Evolutionary conservation across 2,113 vertebrate species (phyloP), one percentile per base, ranked within the genome.

Genomic region (Lagenorhynchus albirostris): DNA sequence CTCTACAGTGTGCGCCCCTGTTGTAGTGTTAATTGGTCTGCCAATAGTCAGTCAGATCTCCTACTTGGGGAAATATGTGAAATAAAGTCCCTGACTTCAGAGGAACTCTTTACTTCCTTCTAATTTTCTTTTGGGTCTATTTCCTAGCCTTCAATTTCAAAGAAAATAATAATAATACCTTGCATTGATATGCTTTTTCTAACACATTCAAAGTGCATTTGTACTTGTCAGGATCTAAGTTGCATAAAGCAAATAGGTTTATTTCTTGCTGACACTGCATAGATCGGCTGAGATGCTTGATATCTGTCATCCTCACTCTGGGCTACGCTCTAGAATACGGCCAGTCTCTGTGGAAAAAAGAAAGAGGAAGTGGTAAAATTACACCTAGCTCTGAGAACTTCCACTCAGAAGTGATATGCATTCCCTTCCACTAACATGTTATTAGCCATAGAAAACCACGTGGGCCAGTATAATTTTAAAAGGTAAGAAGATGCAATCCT

Each of bases 21-120:
- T 94, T 91, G 96, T 77, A 94, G 94, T 92, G 95, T 73, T 98
- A 97, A 97, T 97, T 97, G 96, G 96, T 87, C 96, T 98, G 96
- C 89, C 96, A 97, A 95, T 97, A 96, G 89, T 87, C 89, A 80
- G 76, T 96, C 89, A 95, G 89, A 84, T 96, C 70, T 55, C 20
- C 76, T 55, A 50, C 65, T 81, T 87, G 65, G 44, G 58, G 88
- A 96, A 97, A 47, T 68, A 91, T 17, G 23, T 88, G 70, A 95
- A 96, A 94, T 89, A 76, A 97, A 97, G 33, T 13, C 60, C 91
- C n/a, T 94, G 9, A 2, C 68, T 73, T 88, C 91, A 85, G 76
- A 36, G 14, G 38, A 89, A 85, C 41, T 38, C 12, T 96, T 86
- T 89, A 67, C 44, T 94, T 88, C 31, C 15, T 93, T 95, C 36